Evolutionary conservation across 1,140 invertebrate species (phyloP), one percentile per base, ranked within the genome.

Genomic region (Anagrus nilaparvatae): DNA sequence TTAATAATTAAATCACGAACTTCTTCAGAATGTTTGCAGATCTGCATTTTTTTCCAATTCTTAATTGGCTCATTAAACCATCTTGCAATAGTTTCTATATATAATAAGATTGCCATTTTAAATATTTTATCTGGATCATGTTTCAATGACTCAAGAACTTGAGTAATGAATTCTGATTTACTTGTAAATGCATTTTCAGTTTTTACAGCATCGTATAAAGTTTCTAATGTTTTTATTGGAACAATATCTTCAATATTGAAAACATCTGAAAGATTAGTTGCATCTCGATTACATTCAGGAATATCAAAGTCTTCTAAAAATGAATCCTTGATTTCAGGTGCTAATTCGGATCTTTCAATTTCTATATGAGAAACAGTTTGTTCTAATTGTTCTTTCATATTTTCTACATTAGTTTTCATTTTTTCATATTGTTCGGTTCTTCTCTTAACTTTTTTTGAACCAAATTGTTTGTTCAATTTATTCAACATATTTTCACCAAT

Each of bases 371-470:
- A 50, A 25, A 68, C 65, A 34, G 59, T 63, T 45, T 64, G 46
- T 52, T 73, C 65, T 16, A 74, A 48, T 32, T 69, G 55, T 14
- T 69, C 61, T 42, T 65, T 65, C 5, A 70, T 58, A 36, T 58
- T 51, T 3, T 69, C 58, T 4, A 71, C 50, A 50, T 72, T 64
- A 4, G 72, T 48, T 50, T 63, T 61, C 52, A 73, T 55, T 44
- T 50, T 59, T 50, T 74, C 70, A 33, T 47, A 56, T 25, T 72
- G 66, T 52, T 73, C 69, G 0, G 63, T 71, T 50, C 52, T 53
- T 44, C 67, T 49, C 54, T 67, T 72, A 1, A 52, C 47, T 48
- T 61, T 65, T 42, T 74, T 73, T 0, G 72, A 73, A 33, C 72
- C 72, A 59, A 74, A 75, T 36, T 70, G 49, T 57, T 70, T 74